Conservation (phyloP, 2,888 invertebrate species). For the Parascotia fuliginaria region DNA sequence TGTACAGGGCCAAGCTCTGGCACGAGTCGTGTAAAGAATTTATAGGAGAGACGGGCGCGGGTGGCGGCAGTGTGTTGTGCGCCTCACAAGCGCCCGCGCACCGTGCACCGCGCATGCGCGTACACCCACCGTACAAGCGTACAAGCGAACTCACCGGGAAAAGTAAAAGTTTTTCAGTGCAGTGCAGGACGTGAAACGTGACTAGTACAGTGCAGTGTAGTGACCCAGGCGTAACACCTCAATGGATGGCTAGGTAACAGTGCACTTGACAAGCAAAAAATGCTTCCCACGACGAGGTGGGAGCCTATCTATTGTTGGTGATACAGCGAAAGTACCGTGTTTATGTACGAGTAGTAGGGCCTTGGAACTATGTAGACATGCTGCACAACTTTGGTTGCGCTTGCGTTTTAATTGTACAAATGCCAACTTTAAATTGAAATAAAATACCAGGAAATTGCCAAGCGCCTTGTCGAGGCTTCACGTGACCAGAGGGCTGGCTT, state of each 20-base stretch:
- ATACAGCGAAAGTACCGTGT: constrained; percentile 41
- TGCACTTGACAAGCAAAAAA: constrained; percentile 42
- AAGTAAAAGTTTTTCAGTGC: constrained; percentile 64
- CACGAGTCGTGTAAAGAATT: constrained; percentile 82
- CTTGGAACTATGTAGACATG: constrained; percentile 37
- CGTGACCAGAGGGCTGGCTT: no score
- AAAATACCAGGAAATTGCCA: no score
- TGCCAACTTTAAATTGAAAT: no score
- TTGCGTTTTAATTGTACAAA: background rate
- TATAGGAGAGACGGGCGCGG: constrained; percentile 76
- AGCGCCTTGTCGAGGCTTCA: no score
- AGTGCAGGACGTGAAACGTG: constrained; percentile 37
- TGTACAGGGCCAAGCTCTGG: constrained; percentile 77
- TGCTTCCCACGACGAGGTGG: constrained; percentile 43
- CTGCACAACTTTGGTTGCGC: constrained; percentile 23
- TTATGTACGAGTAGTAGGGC: constrained; percentile 39
- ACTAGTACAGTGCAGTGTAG: constrained; percentile 61
- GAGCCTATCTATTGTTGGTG: constrained; percentile 40
- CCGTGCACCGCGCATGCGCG: constrained; percentile 20
- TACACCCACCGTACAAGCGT: no score
- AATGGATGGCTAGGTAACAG: constrained; percentile 74
- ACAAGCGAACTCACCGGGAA: constrained; percentile 41
- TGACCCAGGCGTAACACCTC: constrained; percentile 55
- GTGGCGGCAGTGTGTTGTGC: constrained; percentile 61
- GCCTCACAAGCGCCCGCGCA: constrained; percentile 49